Percentiles rank a stretch among this genome's conserved stretches.
Evolutionary conservation across 2,113 vertebrate species (phyloP).

Genomic region (Corvus hawaiiensis): DNA sequence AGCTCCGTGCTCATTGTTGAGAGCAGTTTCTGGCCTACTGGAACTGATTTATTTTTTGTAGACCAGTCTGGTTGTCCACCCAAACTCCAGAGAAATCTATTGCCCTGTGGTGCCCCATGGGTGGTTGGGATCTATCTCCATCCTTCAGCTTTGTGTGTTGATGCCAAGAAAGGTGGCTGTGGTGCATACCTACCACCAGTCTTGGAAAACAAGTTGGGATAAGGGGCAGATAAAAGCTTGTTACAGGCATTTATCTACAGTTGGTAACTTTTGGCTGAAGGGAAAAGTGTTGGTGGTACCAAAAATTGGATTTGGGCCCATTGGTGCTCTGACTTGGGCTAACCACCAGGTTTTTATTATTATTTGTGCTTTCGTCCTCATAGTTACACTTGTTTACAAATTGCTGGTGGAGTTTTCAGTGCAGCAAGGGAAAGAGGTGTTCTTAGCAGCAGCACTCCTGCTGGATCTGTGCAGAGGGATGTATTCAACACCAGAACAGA

Average conservation of each 20-base stretch:
- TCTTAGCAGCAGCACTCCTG: fast-evolving
- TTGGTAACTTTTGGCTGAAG: not conserved
- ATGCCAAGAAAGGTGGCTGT: not conserved
- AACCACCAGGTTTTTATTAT: not conserved
- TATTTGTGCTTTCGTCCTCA: not conserved
- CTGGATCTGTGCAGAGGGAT: not conserved
- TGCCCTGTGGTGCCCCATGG: not conserved
- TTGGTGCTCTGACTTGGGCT: not conserved
- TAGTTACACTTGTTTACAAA: not conserved
- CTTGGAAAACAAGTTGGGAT: not conserved
- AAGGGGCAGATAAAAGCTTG: not conserved
- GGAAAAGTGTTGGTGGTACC: not conserved
- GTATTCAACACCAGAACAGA: not conserved
- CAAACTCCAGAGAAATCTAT: not conserved
- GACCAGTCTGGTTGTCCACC: not conserved
- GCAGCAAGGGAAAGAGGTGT: not conserved
- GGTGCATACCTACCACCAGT: not conserved
- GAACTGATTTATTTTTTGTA: not conserved
- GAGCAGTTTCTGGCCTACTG: not conserved
- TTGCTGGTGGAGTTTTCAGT: not conserved
- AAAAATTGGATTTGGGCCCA: not conserved
- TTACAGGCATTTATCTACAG: not conserved
- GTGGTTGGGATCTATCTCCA: not conserved
- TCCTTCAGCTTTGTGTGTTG: not conserved
- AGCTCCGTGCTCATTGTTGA: not conserved